phyloP scores from a whole-genome alignment of 2,888 invertebrate genomes.

The Acronicta psi region DNA sequence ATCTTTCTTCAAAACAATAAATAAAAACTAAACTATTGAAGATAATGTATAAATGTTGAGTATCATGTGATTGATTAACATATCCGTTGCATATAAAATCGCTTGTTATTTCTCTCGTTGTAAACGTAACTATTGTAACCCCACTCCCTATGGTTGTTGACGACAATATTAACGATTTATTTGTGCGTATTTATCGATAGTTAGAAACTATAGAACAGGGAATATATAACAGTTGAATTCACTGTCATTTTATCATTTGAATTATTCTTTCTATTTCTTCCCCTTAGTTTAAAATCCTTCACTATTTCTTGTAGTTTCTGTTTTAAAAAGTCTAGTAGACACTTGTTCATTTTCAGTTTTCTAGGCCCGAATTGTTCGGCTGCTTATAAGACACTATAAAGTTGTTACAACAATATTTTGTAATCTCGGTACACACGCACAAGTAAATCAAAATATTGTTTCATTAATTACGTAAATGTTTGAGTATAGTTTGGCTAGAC shows the following conservation, averaged over 20 bases:
- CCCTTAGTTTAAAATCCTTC: no score
- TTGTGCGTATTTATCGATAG: conserved; percentile 27
- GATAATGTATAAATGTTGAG: conserved; percentile 52
- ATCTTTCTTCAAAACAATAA: conserved; percentile 18
- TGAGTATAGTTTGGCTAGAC: conserved; percentile 40
- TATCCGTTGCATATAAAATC: conserved; percentile 67
- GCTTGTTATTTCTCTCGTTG: conserved; percentile 59
- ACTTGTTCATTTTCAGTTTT: no score
- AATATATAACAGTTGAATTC: neutral
- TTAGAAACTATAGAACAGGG: no score
- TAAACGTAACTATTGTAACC: conserved; percentile 41
- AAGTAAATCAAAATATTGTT: conserved; percentile 8
- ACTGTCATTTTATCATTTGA: neutral
- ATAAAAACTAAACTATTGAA: conserved; percentile 35
- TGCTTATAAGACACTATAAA: no score
- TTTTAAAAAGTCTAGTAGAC: no score
- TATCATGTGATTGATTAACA: conserved; percentile 63
- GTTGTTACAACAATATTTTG: neutral
- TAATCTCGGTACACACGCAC: conserved; percentile 10
- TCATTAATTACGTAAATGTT: conserved; percentile 14
- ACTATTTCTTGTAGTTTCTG: neutral
- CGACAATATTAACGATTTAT: conserved; percentile 26
- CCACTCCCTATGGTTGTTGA: conserved; percentile 22
- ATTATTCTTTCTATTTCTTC: neutral
- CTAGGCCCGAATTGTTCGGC: no score